These are phyloP conservation scores for Notothenia rossii DNA, from an alignment of 2,113 vertebrate species.

Conservation along the genomic window DNA sequence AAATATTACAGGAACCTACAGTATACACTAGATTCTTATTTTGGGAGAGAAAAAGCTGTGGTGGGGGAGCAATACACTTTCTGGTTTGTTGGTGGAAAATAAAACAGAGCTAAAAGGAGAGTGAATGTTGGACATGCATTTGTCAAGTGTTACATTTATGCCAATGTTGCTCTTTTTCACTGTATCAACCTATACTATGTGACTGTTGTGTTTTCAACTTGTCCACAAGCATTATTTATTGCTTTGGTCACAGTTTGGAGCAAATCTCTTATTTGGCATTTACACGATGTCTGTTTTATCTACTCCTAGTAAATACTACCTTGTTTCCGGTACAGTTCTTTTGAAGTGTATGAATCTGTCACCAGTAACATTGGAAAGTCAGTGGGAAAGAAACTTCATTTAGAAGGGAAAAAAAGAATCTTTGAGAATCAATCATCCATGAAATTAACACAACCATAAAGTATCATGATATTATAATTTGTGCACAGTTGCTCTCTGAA, in stretches of 20 bases:
- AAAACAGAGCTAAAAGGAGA: background rate
- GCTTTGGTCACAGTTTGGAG: too few relatives aligned
- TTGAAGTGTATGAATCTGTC: background rate
- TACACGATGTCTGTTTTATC: background rate
- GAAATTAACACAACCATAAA: conserved; percentile 72
- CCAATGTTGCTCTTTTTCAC: background rate
- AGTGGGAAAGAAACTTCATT: conserved; percentile 29
- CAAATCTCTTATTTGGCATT: background rate
- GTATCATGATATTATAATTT: conserved; percentile 47
- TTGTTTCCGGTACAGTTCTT: background rate
- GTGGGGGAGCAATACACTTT: background rate
- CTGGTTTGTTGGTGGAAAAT: background rate
- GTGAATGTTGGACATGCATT: background rate
- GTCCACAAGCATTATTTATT: too few relatives aligned
- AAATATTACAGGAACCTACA: background rate
- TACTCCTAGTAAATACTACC: background rate
- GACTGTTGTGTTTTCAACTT: background rate
- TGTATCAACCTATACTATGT: background rate
- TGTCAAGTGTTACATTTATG: background rate
- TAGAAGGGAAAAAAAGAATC: conserved; percentile 29
- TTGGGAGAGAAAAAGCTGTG: too few relatives aligned
- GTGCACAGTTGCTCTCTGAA: conserved; percentile 38
- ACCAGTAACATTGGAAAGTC: conserved; percentile 12
- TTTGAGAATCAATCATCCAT: conserved; percentile 64
- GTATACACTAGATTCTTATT: background rate